Conservation (phyloP, 2,888 invertebrate genomes). For the Cephalotes varians region DNA sequence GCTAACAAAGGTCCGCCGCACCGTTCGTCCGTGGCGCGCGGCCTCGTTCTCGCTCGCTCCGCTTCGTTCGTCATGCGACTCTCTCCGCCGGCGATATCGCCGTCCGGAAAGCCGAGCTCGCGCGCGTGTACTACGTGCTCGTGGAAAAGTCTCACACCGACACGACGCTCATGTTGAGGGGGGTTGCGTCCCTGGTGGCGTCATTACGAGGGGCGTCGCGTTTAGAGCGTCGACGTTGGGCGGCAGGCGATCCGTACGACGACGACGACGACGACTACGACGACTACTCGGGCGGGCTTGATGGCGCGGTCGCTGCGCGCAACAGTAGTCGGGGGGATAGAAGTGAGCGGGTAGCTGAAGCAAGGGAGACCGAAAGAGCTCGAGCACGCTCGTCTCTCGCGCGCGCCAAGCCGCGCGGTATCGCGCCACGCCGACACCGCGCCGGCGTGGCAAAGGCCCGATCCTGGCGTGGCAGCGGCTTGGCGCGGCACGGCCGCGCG, state of each 20-base stretch:
- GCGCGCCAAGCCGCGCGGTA: conserved; percentile 38
- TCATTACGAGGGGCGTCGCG: conserved; percentile 84
- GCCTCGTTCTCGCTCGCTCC: conserved; percentile 39
- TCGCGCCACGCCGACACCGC: conserved; percentile 53
- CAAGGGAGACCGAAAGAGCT: conserved; percentile 58
- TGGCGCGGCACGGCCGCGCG: conserved; percentile 57
- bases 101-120: conserved; percentile 46
- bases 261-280: conserved; percentile 53
- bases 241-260: conserved; percentile 73
- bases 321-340: conserved; percentile 58
- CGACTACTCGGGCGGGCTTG: conserved; percentile 53
- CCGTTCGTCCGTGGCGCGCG: conserved; percentile 25
- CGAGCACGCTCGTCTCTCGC: conserved; percentile 29
- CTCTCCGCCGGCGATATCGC: conserved; percentile 32
- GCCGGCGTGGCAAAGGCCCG: conserved; percentile 59
- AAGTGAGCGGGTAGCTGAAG: conserved; percentile 53
- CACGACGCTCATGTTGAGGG: conserved; percentile 57
- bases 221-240: conserved; percentile 82
- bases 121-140: conserved; percentile 41
- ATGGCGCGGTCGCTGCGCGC: conserved; percentile 67
- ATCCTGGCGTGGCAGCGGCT: conserved; percentile 61
- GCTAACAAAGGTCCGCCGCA: conserved; percentile 36
- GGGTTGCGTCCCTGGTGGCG: conserved; percentile 81
- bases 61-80: conserved; percentile 47
- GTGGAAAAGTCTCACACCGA: conserved; percentile 59